Evolutionary conservation across 2,888 invertebrate species (phyloP).

Genomic region (Spatulosminthurus flaviceps): DNA sequence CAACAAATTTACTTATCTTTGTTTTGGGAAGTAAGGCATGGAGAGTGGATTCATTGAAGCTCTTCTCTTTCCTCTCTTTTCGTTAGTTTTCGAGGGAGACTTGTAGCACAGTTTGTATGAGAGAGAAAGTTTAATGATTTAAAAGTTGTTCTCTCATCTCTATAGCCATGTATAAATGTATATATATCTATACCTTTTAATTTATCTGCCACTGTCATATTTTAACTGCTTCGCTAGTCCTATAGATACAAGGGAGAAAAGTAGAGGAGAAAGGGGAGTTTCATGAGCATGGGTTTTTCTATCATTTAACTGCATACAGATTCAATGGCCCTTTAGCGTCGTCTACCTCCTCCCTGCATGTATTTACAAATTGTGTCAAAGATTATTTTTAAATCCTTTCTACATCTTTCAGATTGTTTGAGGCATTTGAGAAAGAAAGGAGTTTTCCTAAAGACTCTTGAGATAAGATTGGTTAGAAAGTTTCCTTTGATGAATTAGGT

Average conservation of each 20-base stretch:
- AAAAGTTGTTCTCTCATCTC: conserved; percentile 12
- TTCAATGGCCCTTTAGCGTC: background rate
- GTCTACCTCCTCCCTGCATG: background rate
- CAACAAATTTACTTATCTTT: conserved; percentile 21
- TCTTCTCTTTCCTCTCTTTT: background rate
- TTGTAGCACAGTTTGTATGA: conserved; percentile 20
- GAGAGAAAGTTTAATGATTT: conserved; percentile 38
- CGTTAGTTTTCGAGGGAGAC: conserved; percentile 9
- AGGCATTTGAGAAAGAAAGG: conserved; percentile 42
- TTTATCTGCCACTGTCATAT: conserved; percentile 37
- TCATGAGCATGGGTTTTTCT: too few species aligned
- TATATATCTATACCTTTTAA: conserved; percentile 44
- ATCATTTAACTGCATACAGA: too few species aligned
- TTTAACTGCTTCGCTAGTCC: conserved; percentile 8
- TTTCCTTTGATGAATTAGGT: conserved; percentile 53
- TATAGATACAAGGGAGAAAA: background rate
- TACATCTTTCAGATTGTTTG: conserved; percentile 33
- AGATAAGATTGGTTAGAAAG: conserved; percentile 51
- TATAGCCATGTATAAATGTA: background rate
- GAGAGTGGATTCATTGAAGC: conserved; percentile 25
- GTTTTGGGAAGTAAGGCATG: conserved; percentile 28
- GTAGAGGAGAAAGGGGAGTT: background rate
- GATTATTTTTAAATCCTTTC: conserved; percentile 45
- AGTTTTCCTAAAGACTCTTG: conserved; percentile 40
- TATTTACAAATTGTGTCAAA: conserved; percentile 45